Evolutionary conservation across 2,888 invertebrate genomes (phyloP).

Genomic region (Polymixis flavicincta): DNA sequence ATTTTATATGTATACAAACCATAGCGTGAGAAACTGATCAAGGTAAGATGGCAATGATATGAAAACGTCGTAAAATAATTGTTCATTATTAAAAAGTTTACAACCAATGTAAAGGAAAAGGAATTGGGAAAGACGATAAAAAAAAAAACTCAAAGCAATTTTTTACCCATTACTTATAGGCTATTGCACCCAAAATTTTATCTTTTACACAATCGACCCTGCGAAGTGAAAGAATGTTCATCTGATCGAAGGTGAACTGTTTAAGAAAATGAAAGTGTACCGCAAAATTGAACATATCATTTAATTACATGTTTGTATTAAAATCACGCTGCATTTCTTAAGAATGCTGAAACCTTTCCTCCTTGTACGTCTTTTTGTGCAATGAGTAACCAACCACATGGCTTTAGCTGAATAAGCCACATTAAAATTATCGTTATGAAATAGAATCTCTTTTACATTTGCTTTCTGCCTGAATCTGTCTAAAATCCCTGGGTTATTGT

Average conservation of each 20-base stretch:
- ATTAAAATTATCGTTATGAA: background rate
- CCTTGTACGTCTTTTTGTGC: background rate
- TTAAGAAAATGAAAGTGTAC: constrained; percentile 39
- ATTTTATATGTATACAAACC: constrained; percentile 10
- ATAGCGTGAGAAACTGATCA: constrained; percentile 40
- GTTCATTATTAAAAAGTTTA: constrained; percentile 7
- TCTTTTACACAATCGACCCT: constrained; percentile 49
- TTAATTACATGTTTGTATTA: constrained; percentile 23
- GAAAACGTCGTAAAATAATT: constrained; percentile 13
- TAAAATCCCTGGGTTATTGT: background rate
- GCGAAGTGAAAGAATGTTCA: constrained; percentile 42
- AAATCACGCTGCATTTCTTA: constrained; percentile 27
- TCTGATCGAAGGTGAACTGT: constrained; percentile 52
- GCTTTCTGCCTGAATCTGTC: background rate
- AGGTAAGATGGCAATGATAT: background rate
- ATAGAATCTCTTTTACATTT: background rate
- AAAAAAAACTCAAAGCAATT: background rate
- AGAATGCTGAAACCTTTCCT: constrained; percentile 27
- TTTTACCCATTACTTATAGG: constrained; percentile 5
- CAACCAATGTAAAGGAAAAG: background rate
- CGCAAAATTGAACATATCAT: constrained; percentile 15
- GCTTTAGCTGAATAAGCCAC: too few species aligned
- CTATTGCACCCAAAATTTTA: background rate
- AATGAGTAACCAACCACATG: background rate
- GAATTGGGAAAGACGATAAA: constrained; percentile 5